These are phyloP conservation scores for Homalodisca vitripennis DNA, from an alignment of 1,140 invertebrate genomes.

Conservation along the genomic window DNA sequence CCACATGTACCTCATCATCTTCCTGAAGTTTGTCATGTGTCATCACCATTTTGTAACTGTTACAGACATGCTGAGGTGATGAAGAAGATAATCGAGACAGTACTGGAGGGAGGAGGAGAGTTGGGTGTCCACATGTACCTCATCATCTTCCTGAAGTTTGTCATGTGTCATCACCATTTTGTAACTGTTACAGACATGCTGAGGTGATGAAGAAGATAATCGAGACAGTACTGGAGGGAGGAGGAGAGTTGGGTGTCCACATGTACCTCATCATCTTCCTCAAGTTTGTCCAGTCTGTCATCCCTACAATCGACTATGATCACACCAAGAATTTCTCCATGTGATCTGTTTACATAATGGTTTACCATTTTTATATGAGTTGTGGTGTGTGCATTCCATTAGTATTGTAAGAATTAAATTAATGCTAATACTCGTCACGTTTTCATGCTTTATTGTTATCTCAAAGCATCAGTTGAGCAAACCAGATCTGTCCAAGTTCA, in stretches of 20 bases:
- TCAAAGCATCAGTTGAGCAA: neutral
- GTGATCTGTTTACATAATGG: slow-evolving; percentile 47
- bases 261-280: slow-evolving; percentile 99
- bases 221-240: slow-evolving; percentile 94
- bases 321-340: slow-evolving; percentile 97
- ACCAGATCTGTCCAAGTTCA: neutral
- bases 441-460: neutral
- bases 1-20: slow-evolving; percentile 98
- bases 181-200: slow-evolving; percentile 75
- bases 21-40: slow-evolving; percentile 99
- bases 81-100: slow-evolving; percentile 99
- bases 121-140: slow-evolving; percentile 98
- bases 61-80: slow-evolving; percentile 97
- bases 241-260: slow-evolving; percentile 94
- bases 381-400: slow-evolving; percentile 16
- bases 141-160: slow-evolving; percentile 99
- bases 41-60: slow-evolving; percentile 41
- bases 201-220: slow-evolving; percentile 99
- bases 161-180: slow-evolving; percentile 93
- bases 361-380: neutral
- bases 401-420: neutral
- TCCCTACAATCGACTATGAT: slow-evolving; percentile 99
- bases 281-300: slow-evolving; percentile 99
- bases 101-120: slow-evolving; percentile 93
- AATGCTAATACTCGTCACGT: neutral